Percentiles rank a stretch among this genome's conserved stretches.
phyloP scores from a whole-genome alignment of 2,113 vertebrate genomes.

The Australoheros scitulus region DNA sequence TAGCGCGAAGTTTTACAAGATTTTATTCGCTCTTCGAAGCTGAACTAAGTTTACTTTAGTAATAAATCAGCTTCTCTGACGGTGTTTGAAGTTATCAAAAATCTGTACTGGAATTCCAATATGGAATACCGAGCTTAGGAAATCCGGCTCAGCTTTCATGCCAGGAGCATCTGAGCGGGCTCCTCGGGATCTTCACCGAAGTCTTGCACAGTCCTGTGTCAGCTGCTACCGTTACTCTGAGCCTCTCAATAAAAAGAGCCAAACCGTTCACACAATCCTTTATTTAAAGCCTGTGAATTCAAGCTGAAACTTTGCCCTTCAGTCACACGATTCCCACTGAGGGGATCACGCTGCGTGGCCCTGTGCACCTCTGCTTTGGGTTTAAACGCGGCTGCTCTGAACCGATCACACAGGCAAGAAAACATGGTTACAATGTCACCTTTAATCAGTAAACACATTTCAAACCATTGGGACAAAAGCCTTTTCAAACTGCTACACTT shows the following conservation, averaged over 20 bases:
- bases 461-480: conserved; percentile 53
- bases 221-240: too few relatives aligned
- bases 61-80: neutral
- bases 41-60: neutral
- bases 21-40: neutral
- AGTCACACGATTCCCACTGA: neutral
- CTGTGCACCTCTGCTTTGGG: too few relatives aligned
- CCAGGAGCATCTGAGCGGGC: too few relatives aligned
- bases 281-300: rapidly evolving
- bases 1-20: neutral
- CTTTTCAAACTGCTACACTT: conserved; percentile 49
- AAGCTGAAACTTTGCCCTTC: neutral
- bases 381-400: too few relatives aligned
- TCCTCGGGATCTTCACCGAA: too few relatives aligned
- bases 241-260: too few relatives aligned
- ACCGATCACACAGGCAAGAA: neutral
- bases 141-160: neutral
- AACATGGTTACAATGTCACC: conserved; percentile 6
- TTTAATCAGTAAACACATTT: conserved; percentile 74
- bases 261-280: too few relatives aligned
- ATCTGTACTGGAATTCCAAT: neutral
- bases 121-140: neutral
- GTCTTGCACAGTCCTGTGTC: too few relatives aligned
- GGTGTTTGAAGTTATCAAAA: too few relatives aligned
- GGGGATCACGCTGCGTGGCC: too few relatives aligned